phyloP scores from a whole-genome alignment of 2,888 invertebrate genomes.

The Pollenia amentaria region DNA sequence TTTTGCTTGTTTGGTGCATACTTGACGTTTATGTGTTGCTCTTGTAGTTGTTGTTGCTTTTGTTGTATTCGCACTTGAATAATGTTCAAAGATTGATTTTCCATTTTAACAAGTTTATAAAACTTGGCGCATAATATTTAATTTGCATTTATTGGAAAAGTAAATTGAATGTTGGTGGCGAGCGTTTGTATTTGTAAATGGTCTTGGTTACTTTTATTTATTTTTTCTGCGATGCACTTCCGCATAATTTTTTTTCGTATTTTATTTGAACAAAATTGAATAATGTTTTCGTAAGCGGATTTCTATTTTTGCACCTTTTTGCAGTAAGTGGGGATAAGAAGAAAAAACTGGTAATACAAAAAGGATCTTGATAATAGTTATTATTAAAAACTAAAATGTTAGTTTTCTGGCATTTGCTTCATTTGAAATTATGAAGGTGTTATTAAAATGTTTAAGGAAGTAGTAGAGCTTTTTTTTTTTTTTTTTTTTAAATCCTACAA shows the following conservation, averaged over 20 bases:
- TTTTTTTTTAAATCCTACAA: neutral
- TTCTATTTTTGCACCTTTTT: conserved; percentile 34
- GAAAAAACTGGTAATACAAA: conserved; percentile 2
- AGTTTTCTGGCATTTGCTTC: conserved; percentile 1
- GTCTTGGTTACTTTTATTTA: conserved; percentile 31
- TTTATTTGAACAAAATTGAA: conserved; percentile 10
- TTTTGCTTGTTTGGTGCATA: neutral
- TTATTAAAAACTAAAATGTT: neutral
- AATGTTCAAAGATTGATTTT: conserved; percentile 71
- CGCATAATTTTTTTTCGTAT: conserved; percentile 41
- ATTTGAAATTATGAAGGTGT: conserved; percentile 33
- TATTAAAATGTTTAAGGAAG: conserved; percentile 46
- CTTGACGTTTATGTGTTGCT: conserved; percentile 58
- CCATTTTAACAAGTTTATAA: conserved; percentile 66
- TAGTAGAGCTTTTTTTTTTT: neutral
- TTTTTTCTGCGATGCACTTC: conserved; percentile 31
- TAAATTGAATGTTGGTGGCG: conserved; percentile 61
- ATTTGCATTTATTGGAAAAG: conserved; percentile 71
- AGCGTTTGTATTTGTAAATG: conserved; percentile 25
- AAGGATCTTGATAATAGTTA: conserved; percentile 33
- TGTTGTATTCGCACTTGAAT: conserved; percentile 65
- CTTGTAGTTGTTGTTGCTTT: neutral
- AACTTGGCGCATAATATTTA: conserved; percentile 68
- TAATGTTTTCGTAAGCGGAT: conserved; percentile 23
- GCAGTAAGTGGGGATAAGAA: neutral